phyloP scores from a whole-genome alignment of 2,797 vertebrate species.

The Sebastes taczanowskii region DNA sequence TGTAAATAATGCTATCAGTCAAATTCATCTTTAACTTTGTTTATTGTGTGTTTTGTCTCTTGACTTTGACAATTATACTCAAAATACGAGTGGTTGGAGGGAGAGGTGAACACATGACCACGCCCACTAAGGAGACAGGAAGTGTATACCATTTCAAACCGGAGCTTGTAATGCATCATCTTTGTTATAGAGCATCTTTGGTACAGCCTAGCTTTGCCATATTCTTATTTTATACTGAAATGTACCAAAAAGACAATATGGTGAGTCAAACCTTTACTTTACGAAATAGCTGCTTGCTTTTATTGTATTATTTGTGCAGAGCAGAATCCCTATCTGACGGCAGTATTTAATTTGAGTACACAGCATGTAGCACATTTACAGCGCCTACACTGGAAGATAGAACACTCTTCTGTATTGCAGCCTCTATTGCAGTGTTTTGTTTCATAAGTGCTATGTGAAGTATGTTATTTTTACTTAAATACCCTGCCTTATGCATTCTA shows the following conservation, averaged over 20 bases:
- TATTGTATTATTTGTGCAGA: background rate
- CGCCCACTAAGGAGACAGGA: no score
- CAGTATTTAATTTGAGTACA: background rate
- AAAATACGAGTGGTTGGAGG: no score
- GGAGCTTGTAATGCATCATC: no score
- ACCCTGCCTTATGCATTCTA: background rate
- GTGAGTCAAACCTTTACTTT: background rate
- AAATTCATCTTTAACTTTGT: no score
- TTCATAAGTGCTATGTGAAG: constrained; percentile 9
- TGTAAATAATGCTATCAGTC: no score
- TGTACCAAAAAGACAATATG: background rate
- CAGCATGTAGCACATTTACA: background rate
- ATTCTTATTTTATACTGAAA: background rate
- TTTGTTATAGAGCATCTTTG: no score
- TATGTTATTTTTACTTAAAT: constrained; percentile 15
- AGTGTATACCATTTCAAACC: background rate
- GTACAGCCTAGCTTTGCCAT: background rate
- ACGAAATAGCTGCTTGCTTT: background rate
- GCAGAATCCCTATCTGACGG: background rate
- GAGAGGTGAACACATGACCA: no score
- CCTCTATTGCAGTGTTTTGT: background rate
- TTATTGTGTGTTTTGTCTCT: no score
- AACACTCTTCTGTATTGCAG: background rate
- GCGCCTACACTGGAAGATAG: background rate
- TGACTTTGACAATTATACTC: no score